Base-by-base conservation (phyloP, 1,140 invertebrate genomes). In the Monochamus saltuarius region DNA sequence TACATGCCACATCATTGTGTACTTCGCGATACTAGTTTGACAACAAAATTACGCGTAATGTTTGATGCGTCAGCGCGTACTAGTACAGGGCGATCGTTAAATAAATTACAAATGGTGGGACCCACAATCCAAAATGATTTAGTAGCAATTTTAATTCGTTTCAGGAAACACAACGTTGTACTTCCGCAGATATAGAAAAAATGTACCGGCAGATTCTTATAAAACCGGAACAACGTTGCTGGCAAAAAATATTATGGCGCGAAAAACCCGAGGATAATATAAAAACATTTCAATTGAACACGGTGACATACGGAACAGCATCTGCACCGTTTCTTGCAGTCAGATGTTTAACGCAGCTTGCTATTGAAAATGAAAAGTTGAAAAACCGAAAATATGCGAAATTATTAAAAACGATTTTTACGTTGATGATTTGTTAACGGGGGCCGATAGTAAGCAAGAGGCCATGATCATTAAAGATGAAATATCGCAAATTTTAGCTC, bases 41-140 rank as follows among this genome's bases (percentile, higher is more conserved):
- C 67, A 16, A 70, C 64, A 9, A 70, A 70, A 43, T 11, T 64
- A 14, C 22, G 64, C 14, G 58, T 70, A 19, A 61, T 70, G 9
- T 70, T 70, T 59, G 62, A 70, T 58, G 61, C 47, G 14, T 76
- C 74, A 2, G 59, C 65, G 10, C 49, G 47, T 46, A 61, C 71
- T 11, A 53, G 42, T 7, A 52, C 62, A 10, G 69, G 71, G 13
- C 43, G 60, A 11, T 77, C 73, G 1, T 53, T 77, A n/a, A 77
- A 77, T 55, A 64, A 74, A 34, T 61, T 68, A 8, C 63, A 77
- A 10, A 55, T 70, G 22, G 62, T 69, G 7, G 78, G 76, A 4
- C 73, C 75, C 2, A 67, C 53, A 7, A 56, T 78, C 10, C 77
- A 79, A 50, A 62, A 76, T 37, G 73, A 78, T 36, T 50, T 80